A percentile compares a stretch with the other conserved stretches of the same genome.
phyloP scores from a whole-genome alignment of 2,113 vertebrate species.

The Leptobrachium ailaonicum region DNA sequence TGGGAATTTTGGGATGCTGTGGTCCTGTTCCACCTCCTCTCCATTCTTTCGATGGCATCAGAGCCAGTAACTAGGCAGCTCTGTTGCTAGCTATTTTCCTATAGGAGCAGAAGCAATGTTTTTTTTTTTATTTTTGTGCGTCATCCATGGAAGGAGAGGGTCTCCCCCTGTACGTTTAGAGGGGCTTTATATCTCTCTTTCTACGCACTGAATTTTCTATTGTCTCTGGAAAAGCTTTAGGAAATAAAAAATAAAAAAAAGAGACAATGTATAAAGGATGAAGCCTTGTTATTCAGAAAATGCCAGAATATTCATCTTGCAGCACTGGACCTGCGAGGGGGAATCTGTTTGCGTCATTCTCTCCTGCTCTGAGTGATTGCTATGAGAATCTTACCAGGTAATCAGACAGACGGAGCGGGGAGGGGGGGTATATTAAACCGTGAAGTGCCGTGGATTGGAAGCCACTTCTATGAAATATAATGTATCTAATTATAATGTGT shows the following conservation, averaged over 20 bases:
- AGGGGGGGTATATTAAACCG: too few relatives aligned
- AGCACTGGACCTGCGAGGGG: neutral
- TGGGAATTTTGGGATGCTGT: constrained; percentile 35
- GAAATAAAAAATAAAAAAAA: neutral
- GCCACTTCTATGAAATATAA: too few relatives aligned
- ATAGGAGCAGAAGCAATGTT: neutral
- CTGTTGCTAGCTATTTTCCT: neutral
- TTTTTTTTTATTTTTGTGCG: too few relatives aligned
- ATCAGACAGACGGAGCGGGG: too few relatives aligned
- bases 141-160: too few relatives aligned
- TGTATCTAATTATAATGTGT: too few relatives aligned
- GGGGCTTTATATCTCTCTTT: neutral
- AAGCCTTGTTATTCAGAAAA: too few relatives aligned
- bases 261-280: neutral
- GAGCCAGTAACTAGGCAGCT: neutral
- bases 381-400: too few relatives aligned
- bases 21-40: constrained; percentile 33
- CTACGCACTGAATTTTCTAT: neutral
- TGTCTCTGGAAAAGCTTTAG: neutral
- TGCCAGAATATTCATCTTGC: neutral
- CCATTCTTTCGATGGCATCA: neutral
- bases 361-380: neutral
- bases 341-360: constrained; percentile 7
- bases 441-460: too few relatives aligned
- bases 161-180: neutral